These are phyloP conservation scores for Axis porcinus DNA, from an alignment of 2,113 vertebrate genomes.

Conservation along the genomic window DNA sequence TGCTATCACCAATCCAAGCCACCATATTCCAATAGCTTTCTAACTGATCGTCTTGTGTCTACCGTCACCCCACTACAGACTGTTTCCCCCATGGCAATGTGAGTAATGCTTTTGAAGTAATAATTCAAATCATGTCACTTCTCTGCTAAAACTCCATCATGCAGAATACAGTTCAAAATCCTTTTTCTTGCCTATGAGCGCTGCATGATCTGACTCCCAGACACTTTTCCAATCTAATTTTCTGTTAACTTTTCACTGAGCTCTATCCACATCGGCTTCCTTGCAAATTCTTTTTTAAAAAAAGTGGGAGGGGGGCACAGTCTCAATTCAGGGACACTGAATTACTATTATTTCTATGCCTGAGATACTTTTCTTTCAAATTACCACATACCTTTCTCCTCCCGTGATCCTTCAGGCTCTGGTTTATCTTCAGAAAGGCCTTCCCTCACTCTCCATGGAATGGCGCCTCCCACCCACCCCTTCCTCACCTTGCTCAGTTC, in stretches of 20 bases:
- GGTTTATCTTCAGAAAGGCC: not conserved
- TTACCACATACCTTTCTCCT: not conserved
- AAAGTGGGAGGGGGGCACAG: not conserved
- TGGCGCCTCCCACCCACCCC: accelerated
- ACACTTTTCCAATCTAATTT: not conserved
- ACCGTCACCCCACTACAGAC: not conserved
- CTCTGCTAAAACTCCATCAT: not conserved
- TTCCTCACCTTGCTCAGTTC: not conserved
- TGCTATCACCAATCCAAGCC: not conserved
- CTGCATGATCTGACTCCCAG: not conserved
- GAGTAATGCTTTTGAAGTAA: not conserved
- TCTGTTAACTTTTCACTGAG: not conserved
- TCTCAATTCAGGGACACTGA: not conserved
- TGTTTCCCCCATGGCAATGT: not conserved
- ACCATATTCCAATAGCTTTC: not conserved
- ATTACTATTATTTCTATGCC: not conserved
- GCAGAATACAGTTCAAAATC: not conserved
- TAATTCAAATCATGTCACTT: not conserved
- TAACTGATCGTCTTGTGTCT: no score
- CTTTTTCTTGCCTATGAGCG: not conserved
- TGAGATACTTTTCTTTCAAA: not conserved
- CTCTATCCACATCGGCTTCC: not conserved
- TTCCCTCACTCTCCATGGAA: not conserved
- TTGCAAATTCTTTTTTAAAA: not conserved
- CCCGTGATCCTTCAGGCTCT: not conserved